Conservation (phyloP, 2,113 vertebrate genomes). For the Xiphophorus maculatus region DNA sequence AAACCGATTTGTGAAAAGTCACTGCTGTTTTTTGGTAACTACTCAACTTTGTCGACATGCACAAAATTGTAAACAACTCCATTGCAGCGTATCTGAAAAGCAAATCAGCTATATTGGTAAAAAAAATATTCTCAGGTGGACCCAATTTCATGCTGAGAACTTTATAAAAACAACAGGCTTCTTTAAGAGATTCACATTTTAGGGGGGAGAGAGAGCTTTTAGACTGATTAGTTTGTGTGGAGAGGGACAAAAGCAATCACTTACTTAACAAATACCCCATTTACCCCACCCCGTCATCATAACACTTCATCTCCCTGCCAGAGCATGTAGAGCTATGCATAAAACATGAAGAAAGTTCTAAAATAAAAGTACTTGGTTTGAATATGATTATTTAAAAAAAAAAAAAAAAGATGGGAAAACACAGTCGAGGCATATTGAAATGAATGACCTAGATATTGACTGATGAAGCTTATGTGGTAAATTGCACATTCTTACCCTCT, state of each 20-base stretch:
- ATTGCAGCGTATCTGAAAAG: background rate
- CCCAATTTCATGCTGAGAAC: constrained; percentile 43
- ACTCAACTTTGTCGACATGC: background rate
- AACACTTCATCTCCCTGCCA: constrained; percentile 57
- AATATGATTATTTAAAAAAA: too few relatives aligned
- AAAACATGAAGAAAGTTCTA: constrained; percentile 26
- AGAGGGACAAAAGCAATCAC: constrained; percentile 70
- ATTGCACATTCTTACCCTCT: constrained; percentile 85
- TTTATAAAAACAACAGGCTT: constrained; percentile 46
- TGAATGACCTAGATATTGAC: too few relatives aligned
- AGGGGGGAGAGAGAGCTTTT: constrained; percentile 67
- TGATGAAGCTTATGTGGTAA: background rate
- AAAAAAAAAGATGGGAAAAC: too few relatives aligned
- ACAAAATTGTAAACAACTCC: constrained; percentile 23
- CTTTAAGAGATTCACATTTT: constrained; percentile 60
- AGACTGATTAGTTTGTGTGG: constrained; percentile 66
- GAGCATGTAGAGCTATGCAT: constrained; percentile 41
- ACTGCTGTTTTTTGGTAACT: constrained; percentile 5
- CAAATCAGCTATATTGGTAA: constrained; percentile 18
- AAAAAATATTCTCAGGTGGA: constrained; percentile 36
- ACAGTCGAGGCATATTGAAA: too few relatives aligned
- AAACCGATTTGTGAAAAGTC: background rate
- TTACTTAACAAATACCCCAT: constrained; percentile 62
- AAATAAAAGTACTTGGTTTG: too few relatives aligned
- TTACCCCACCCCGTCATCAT: constrained; percentile 52